Percentiles rank a stretch among this genome's conserved stretches.
phyloP scores from a whole-genome alignment of 92 coral and sea anemone species.

The Bergia puertoricense region DNA sequence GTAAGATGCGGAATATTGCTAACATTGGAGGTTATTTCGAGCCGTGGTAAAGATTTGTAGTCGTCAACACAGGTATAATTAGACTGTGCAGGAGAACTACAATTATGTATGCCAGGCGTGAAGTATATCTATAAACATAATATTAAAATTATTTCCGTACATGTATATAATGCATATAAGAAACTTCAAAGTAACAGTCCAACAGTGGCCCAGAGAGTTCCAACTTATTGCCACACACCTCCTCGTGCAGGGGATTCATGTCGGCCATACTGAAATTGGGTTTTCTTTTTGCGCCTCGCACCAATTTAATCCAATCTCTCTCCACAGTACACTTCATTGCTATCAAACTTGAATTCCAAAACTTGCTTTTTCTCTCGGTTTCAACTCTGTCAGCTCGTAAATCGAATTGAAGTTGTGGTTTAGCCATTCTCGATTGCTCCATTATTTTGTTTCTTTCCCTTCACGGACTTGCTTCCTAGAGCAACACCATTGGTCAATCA shows the following conservation, averaged over 20 bases:
- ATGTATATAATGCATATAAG: no score
- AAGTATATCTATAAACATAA: no score
- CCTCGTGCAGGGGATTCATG: conserved; percentile 50
- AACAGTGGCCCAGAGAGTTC: conserved; percentile 46
- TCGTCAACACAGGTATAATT: no score
- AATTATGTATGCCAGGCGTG: no score
- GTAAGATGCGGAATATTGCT: no score
- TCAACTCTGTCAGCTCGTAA: not conserved
- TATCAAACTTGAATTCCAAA: conserved; percentile 36
- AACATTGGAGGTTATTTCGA: no score
- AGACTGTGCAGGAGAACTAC: no score
- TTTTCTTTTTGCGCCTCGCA: conserved; percentile 33
- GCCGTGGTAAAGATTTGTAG: no score
- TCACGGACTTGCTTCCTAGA: not conserved
- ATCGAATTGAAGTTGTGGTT: not conserved
- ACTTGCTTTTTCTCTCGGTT: conserved; percentile 22
- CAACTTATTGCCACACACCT: conserved; percentile 47
- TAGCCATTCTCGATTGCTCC: not conserved
- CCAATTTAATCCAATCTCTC: conserved; percentile 26
- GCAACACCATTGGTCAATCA: conserved; percentile 4
- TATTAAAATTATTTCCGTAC: no score
- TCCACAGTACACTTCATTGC: conserved; percentile 48
- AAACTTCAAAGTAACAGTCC: conserved; percentile 32
- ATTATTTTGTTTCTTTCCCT: not conserved
- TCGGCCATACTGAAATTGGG: conserved; percentile 57